Conservation (phyloP, 2,797 vertebrate genomes). For the Acridotheres tristis region DNA sequence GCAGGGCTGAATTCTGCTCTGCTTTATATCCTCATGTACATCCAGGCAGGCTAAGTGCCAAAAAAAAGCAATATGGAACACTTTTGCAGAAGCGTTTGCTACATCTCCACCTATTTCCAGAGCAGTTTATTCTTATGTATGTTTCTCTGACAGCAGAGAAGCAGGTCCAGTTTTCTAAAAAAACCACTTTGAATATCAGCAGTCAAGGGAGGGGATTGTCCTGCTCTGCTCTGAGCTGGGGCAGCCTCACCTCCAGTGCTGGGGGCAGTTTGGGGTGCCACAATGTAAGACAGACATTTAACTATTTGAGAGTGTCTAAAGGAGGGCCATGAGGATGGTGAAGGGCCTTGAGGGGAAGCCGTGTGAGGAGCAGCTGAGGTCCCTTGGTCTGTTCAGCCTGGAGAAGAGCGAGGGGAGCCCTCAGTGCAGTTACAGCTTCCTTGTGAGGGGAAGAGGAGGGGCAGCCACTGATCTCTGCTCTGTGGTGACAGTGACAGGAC, state of each 20-base stretch:
- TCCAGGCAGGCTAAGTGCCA: not conserved
- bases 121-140: not conserved
- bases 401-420: not conserved
- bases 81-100: not conserved
- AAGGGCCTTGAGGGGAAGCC: not conserved
- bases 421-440: not conserved
- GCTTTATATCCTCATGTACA: not conserved
- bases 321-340: not conserved
- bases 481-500: not conserved
- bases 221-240: accelerated
- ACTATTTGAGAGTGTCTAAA: not conserved
- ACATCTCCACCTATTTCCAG: not conserved
- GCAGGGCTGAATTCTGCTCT: not conserved
- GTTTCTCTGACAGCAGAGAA: conserved; percentile 7
- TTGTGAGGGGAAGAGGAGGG: accelerated
- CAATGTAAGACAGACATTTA: not conserved
- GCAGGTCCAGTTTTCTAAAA: not conserved
- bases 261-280: too few species aligned
- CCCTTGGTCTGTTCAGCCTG: not conserved
- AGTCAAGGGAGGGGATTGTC: not conserved
- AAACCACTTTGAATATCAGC: not conserved
- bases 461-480: not conserved
- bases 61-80: not conserved
- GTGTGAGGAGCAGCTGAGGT: accelerated
- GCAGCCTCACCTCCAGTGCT: accelerated